A percentile compares a stretch with the other conserved stretches of the same genome.
Evolutionary conservation across 2,113 vertebrate genomes (phyloP).

Genomic region (Ellobius talpinus): DNA sequence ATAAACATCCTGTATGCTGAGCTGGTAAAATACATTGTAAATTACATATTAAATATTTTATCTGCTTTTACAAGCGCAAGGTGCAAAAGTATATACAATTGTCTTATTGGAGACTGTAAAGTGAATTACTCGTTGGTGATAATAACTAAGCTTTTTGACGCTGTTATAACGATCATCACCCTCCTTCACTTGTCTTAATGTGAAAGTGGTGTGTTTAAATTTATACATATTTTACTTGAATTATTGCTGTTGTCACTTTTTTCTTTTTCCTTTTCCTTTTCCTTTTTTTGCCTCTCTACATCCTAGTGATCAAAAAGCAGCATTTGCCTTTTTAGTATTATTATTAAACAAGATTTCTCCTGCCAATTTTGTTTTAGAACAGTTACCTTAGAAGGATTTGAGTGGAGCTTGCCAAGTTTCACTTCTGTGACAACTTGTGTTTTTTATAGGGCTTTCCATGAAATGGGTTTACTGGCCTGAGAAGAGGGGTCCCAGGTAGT

Average conservation of each 20-base stretch:
- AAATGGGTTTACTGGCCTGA: slow-evolving; percentile 31
- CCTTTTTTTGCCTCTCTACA: slow-evolving; percentile 53
- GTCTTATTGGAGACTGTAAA: slow-evolving; percentile 89
- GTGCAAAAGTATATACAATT: slow-evolving; percentile 89
- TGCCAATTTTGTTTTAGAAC: slow-evolving; percentile 74
- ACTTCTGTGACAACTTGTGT: slow-evolving; percentile 73
- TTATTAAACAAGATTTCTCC: slow-evolving; percentile 70
- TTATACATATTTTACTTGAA: slow-evolving; percentile 82
- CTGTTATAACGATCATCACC: slow-evolving; percentile 69
- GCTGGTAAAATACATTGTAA: slow-evolving; percentile 91
- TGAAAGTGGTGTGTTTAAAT: slow-evolving; percentile 70
- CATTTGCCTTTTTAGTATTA: slow-evolving; percentile 66
- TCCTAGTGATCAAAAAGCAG: slow-evolving; percentile 60
- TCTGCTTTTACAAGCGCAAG: slow-evolving; percentile 91
- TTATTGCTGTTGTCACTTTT: slow-evolving; percentile 74
- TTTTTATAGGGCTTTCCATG: slow-evolving; percentile 61
- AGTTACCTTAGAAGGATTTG: slow-evolving; percentile 72
- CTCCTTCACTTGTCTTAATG: slow-evolving; percentile 77
- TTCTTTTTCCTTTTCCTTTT: not conserved
- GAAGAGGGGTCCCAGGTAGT: slow-evolving; percentile 46
- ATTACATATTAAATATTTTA: slow-evolving; percentile 93
- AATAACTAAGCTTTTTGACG: slow-evolving; percentile 88
- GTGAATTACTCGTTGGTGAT: slow-evolving; percentile 88
- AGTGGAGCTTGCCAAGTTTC: slow-evolving; percentile 68
- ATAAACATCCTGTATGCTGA: slow-evolving; percentile 89